Conservation (phyloP, 1,140 invertebrate species). For the Drosophila micromelanica region DNA sequence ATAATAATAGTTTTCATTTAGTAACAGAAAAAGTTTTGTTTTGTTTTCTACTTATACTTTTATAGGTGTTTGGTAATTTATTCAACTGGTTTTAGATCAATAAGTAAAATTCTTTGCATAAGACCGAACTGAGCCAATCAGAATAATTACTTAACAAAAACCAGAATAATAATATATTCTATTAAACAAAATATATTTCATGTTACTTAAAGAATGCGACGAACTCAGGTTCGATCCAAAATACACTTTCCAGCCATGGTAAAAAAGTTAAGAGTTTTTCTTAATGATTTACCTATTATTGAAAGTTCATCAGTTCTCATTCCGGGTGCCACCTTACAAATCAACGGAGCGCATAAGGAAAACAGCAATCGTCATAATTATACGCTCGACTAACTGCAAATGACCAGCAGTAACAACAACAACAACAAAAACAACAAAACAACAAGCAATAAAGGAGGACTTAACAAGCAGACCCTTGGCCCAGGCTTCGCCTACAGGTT, state of each 20-base stretch:
- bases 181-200: too few species aligned
- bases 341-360: conserved; percentile 58
- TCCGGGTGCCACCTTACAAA: conserved; percentile 40
- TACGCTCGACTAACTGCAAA: conserved; percentile 61
- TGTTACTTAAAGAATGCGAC: too few species aligned
- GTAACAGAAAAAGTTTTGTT: not conserved
- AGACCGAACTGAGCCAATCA: too few species aligned
- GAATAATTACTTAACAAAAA: too few species aligned
- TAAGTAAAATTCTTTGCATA: too few species aligned
- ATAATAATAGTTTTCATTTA: not conserved
- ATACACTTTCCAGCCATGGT: too few species aligned
- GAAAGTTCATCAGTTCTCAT: conserved; percentile 20
- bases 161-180: too few species aligned
- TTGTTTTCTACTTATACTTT: not conserved
- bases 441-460: conserved; percentile 19
- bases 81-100: too few species aligned
- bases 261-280: not conserved
- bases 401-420: conserved; percentile 48
- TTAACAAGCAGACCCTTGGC: conserved; percentile 29
- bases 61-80: too few species aligned
- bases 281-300: not conserved
- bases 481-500: conserved; percentile 21
- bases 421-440: conserved; percentile 27
- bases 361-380: conserved; percentile 77
- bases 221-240: too few species aligned